phyloP scores from a whole-genome alignment of 1,140 invertebrate genomes.

The Aleiodes sp. region DNA sequence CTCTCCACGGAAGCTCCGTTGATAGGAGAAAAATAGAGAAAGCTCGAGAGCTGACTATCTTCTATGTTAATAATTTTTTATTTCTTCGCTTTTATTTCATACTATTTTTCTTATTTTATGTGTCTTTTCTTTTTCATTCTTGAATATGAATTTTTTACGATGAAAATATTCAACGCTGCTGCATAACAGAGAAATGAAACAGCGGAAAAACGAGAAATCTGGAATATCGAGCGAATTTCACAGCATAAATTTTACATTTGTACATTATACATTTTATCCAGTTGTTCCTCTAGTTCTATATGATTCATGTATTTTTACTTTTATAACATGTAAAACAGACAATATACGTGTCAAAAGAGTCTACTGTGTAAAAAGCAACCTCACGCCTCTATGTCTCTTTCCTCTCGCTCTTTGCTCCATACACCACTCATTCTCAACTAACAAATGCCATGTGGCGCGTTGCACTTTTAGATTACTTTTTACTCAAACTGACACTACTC shows the following conservation, averaged over 20 bases:
- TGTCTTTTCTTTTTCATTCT: neutral
- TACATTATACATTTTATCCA: slow-evolving; percentile 10
- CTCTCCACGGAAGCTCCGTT: neutral
- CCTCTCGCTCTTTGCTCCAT: neutral
- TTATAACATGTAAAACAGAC: neutral
- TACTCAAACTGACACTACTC: neutral
- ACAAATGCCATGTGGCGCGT: slow-evolving; percentile 6
- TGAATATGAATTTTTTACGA: slow-evolving; percentile 10
- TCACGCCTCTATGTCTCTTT: neutral
- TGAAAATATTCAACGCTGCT: neutral
- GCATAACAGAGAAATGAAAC: neutral
- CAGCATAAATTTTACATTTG: slow-evolving; percentile 12
- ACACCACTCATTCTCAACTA: neutral
- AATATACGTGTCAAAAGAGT: neutral
- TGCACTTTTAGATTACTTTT: slow-evolving; percentile 29
- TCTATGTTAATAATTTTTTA: neutral
- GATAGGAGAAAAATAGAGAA: neutral
- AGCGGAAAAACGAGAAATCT: neutral
- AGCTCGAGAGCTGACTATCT: neutral
- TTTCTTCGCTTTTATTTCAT: neutral
- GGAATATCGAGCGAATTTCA: slow-evolving; percentile 10
- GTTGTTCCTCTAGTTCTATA: slow-evolving; percentile 3
- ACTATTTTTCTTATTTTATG: neutral
- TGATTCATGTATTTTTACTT: neutral
- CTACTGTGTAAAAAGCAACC: neutral